A percentile compares a stretch with the other conserved stretches of the same genome.
Conservation (phyloP, 2,113 vertebrate genomes). For the Peromyscus californicus region DNA sequence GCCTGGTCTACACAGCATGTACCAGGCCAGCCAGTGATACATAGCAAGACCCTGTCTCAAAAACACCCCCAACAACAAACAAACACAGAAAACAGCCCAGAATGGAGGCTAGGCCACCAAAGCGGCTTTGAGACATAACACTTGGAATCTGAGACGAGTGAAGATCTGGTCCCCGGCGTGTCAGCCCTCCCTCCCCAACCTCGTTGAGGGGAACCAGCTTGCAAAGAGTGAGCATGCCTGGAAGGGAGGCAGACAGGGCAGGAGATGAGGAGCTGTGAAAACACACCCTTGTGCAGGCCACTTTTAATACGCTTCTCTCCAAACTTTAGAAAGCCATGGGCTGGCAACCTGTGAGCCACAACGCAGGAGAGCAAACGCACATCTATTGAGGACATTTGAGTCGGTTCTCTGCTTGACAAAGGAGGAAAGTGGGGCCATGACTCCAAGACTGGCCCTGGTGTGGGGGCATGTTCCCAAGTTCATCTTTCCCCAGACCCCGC, state of each 20-base stretch:
- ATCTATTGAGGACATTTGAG: no score
- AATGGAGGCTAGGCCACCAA: not conserved
- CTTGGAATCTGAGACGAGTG: not conserved
- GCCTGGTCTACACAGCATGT: not conserved
- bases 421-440: not conserved
- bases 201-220: accelerated
- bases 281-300: not conserved
- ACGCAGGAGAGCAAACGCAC: accelerated
- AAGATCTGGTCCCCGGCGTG: not conserved
- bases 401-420: not conserved
- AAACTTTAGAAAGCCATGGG: not conserved
- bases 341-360: not conserved
- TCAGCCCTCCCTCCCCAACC: not conserved
- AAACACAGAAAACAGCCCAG: not conserved
- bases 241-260: not conserved
- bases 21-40: not conserved
- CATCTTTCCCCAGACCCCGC: not conserved
- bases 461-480: not conserved
- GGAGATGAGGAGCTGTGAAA: not conserved
- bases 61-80: not conserved
- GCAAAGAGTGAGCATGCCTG: not conserved
- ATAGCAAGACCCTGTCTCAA: not conserved
- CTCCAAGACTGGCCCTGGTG: not conserved
- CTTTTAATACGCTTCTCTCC: not conserved
- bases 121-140: not conserved